A percentile compares a stretch with the other conserved stretches of the same genome.
These are phyloP conservation scores for Podilymbus podiceps DNA, from an alignment of 2,113 vertebrate genomes.

Conservation along the genomic window DNA sequence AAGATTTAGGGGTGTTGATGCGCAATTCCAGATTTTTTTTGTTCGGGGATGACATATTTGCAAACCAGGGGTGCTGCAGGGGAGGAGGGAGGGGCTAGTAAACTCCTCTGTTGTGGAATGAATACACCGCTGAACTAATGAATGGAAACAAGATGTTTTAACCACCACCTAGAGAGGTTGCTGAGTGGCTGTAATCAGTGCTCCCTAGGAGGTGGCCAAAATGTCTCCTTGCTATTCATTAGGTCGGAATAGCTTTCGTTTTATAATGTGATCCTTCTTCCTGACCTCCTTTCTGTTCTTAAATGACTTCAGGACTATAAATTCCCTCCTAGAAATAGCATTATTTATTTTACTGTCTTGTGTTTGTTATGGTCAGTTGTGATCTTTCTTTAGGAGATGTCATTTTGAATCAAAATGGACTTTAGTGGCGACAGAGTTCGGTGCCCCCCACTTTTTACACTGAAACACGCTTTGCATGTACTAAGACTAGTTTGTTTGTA, in stretches of 20 bases:
- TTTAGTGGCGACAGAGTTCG: not conserved
- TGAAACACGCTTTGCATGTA: not conserved
- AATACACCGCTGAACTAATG: slow-evolving; percentile 52
- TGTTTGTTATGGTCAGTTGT: slow-evolving; percentile 34
- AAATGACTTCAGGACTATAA: slow-evolving; percentile 63
- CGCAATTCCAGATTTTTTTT: not conserved
- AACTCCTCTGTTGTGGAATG: slow-evolving; percentile 44
- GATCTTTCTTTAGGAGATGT: slow-evolving; percentile 14
- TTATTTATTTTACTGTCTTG: slow-evolving; percentile 50
- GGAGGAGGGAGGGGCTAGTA: not conserved
- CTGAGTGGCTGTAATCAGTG: slow-evolving; percentile 58
- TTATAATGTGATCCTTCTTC: slow-evolving; percentile 65
- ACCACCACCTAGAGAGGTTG: slow-evolving; percentile 53
- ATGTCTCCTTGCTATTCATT: slow-evolving; percentile 71
- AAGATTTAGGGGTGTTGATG: not conserved
- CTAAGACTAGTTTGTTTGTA: not conserved
- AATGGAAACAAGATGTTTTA: slow-evolving; percentile 70
- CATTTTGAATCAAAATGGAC: slow-evolving; percentile 22
- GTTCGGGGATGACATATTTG: not conserved
- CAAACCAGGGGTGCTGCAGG: slow-evolving; percentile 14
- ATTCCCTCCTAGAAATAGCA: slow-evolving; percentile 51
- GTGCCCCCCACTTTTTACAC: not conserved
- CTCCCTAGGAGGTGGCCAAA: slow-evolving; percentile 70
- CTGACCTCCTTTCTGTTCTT: slow-evolving; percentile 59
- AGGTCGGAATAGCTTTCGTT: slow-evolving; percentile 57